Conservation (phyloP, 2,888 invertebrate genomes). For the Coelopa pilipes region DNA sequence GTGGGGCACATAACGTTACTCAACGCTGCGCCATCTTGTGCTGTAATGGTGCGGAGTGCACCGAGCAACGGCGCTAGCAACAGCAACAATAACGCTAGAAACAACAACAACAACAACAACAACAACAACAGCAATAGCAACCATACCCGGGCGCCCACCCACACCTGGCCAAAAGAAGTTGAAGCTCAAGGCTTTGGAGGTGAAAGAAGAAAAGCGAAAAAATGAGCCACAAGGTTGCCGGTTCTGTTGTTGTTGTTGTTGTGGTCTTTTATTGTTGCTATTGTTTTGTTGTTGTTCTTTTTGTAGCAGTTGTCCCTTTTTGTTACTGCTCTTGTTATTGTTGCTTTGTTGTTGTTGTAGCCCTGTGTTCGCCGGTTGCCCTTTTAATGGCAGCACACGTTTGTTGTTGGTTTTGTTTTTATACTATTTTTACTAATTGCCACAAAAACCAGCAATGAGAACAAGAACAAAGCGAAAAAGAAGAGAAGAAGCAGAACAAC, state of each 20-base stretch:
- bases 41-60: not conserved
- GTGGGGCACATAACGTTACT: not conserved
- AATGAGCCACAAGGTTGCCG: not conserved
- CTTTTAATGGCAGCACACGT: conserved; percentile 47
- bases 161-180: not conserved
- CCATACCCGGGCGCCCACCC: not conserved
- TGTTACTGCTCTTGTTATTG: too few relatives aligned
- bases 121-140: too few relatives aligned
- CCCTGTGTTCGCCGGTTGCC: not conserved
- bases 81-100: not conserved
- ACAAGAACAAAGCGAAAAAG: conserved; percentile 6
- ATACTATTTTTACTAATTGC: conserved; percentile 14
- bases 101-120: not conserved
- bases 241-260: too few relatives aligned
- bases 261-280: too few relatives aligned
- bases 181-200: not conserved
- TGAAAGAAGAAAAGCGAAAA: not conserved
- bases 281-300: too few relatives aligned
- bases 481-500: not conserved
- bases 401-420: conserved; percentile 13
- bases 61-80: not conserved
- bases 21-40: not conserved
- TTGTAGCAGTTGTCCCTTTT: too few relatives aligned
- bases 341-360: too few relatives aligned
- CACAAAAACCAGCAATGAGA: conserved; percentile 17